Base-by-base conservation (phyloP, 2,797 vertebrate genomes). In the Glyptemys insculpta region DNA sequence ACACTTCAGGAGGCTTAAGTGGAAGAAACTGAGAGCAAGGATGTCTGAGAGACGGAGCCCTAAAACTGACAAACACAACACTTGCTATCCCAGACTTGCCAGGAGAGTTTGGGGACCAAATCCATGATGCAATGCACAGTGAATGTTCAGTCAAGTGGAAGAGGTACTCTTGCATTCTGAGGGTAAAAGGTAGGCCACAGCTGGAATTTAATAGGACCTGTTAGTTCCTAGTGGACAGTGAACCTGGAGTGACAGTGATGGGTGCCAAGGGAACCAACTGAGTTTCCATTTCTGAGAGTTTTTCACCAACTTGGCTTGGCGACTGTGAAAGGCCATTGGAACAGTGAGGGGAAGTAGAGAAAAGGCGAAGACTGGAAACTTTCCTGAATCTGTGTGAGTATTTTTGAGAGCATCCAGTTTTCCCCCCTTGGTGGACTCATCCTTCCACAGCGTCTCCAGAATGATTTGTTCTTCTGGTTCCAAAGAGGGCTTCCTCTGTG, bases 401-500 rank as follows among this genome's bases (percentile, higher is more conserved):
- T 68, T 68, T 68, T 68, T 68, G 62, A 68, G 62, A 68, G 16
- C 34, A 68, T n/a, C 34, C 62, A n/a, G 16, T n/a, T 37, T 68
- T 4, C 16, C 4, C 18, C 2, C 29, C 11, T 31, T n/a, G 15
- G n/a, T 65, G 74, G 52, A 78, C 49, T 91, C 15, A 0, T 1
- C 18, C 21, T 85, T 79, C 72, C 65, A 87, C 21, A 5, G 5
- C 4, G 2, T 27, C 78, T 72, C 15, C 6, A n/a, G 53, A 79
- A 4, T 0, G 1, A 53, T 56, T 31, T 14, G 7, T 57, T 34
- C 5, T 1, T 34, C 31, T 89, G 87, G 31, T 53, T 81, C 0
- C 0, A 50, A 56, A 78, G 4, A 9, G 12, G 11, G 34, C 19
- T 3, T 41, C 15, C 3, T 1, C 27, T 68, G 72, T 14, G 6